Base-by-base conservation (phyloP, 2,888 invertebrate genomes). In the Pheosia tremula region DNA sequence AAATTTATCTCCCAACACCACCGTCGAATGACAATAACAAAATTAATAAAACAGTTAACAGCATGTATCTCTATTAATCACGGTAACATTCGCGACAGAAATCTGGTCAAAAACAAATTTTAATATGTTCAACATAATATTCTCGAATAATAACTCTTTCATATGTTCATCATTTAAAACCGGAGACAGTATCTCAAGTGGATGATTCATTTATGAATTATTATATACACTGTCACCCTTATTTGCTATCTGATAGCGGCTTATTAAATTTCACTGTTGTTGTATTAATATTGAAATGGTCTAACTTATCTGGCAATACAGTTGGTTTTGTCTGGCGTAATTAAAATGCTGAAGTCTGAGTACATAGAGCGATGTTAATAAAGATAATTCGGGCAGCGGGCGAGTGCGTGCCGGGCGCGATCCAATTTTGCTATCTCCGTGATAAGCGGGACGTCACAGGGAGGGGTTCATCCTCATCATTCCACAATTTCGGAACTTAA, bases 251-350 rank as follows among this genome's bases (percentile, higher is more conserved):
- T 72, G 91, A 91, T 92, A 92, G 84, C 69, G 79, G 81, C 84
- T 88, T 90, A 92, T 91, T 92, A 91, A 90, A 88, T 88, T 90
- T 86, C 81, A 83, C 78, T 81, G 76, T 79, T 82, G 79, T 83
- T 77, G 74, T 84, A 82, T 84, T 85, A 84, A 85, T 88, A 88
- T 83, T 75, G 77, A 69, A 72, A 72, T 79, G 71, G 75, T 79
- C 70, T 77, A 73, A 86, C 75, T 87, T 90, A 90, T 89, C 89
- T 81, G 72, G 75, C 76, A 81, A 84, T 88, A 84, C 74, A 77
- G 77, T 83, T 80, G 76, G 78, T 79, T 82, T 74, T 79, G 80
- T 81, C 77, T 78, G 80, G 72, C 75, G 84, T 89, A 83, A 90
- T 91, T 88, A 89, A 89, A 88, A 85, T 81, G 73, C 85, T 86